Evolutionary conservation across 2,797 vertebrate species (phyloP).

Genomic region (Pipistrellus pygmaeus): DNA sequence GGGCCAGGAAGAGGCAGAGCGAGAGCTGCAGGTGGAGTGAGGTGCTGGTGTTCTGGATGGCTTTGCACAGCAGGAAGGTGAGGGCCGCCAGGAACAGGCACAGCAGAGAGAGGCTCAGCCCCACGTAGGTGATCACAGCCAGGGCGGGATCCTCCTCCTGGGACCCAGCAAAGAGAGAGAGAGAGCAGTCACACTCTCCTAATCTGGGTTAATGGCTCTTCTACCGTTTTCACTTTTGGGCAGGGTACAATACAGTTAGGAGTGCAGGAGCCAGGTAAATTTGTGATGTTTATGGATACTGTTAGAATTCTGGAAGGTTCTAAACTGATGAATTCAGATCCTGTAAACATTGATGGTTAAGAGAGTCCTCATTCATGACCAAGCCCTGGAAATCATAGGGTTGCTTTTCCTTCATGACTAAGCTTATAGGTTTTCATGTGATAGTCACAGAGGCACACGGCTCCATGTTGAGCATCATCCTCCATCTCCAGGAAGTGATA

Average conservation of each 20-base stretch:
- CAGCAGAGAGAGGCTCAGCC: background rate
- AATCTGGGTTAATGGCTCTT: no score
- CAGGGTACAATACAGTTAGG: background rate
- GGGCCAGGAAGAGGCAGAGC: background rate
- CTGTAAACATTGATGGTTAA: no score
- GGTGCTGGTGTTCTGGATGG: constrained; percentile 66
- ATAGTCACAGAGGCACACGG: background rate
- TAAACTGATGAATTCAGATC: background rate
- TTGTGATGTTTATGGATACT: background rate
- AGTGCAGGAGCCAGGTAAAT: background rate
- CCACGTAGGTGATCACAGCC: background rate
- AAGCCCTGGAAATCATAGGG: no score
- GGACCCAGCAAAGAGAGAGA: background rate
- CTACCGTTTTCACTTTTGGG: background rate
- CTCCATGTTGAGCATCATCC: no score
- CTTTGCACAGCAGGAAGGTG: constrained; percentile 79
- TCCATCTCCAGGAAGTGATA: background rate
- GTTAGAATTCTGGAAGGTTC: background rate
- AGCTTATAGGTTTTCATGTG: background rate
- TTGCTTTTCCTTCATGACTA: background rate
- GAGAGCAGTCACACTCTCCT: background rate
- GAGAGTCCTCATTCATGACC: no score
- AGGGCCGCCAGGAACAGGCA: constrained; percentile 75
- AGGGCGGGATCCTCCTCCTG: background rate
- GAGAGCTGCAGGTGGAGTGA: constrained; percentile 73